Evolutionary conservation across 1,140 invertebrate genomes (phyloP).

Genomic region (Zophobas morio): DNA sequence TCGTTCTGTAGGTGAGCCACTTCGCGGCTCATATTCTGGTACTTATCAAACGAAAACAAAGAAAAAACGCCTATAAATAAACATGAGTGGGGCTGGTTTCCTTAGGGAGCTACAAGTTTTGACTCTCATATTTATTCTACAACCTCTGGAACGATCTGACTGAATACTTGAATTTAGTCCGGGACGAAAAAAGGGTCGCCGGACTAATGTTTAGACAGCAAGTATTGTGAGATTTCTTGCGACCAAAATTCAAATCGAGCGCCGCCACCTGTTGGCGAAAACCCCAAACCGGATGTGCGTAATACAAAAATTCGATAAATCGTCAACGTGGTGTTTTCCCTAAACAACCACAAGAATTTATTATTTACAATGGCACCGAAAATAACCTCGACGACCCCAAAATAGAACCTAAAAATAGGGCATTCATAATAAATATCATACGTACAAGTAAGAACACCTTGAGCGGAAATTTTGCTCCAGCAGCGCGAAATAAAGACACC

Average conservation of each 20-base stretch:
- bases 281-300: too few relatives aligned
- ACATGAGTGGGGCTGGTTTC: neutral
- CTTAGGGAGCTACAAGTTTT: conserved; percentile 4
- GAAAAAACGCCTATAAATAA: conserved; percentile 8
- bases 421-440: neutral
- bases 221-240: too few relatives aligned
- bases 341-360: too few relatives aligned
- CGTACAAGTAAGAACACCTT: too few relatives aligned
- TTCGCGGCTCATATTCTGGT: conserved; percentile 2
- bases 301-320: too few relatives aligned
- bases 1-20: conserved; percentile 1
- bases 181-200: neutral
- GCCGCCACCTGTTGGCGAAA: too few relatives aligned
- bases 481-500: neutral
- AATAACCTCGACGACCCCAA: too few relatives aligned
- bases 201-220: too few relatives aligned
- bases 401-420: neutral
- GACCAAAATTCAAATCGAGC: too few relatives aligned
- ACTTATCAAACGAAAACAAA: neutral
- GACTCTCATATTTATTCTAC: conserved; percentile 4
- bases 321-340: too few relatives aligned
- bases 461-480: too few relatives aligned
- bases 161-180: neutral
- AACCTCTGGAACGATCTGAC: neutral
- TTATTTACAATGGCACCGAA: too few relatives aligned